Evolutionary conservation across 2,113 vertebrate genomes (phyloP).

Genomic region (Ranitomeya variabilis): DNA sequence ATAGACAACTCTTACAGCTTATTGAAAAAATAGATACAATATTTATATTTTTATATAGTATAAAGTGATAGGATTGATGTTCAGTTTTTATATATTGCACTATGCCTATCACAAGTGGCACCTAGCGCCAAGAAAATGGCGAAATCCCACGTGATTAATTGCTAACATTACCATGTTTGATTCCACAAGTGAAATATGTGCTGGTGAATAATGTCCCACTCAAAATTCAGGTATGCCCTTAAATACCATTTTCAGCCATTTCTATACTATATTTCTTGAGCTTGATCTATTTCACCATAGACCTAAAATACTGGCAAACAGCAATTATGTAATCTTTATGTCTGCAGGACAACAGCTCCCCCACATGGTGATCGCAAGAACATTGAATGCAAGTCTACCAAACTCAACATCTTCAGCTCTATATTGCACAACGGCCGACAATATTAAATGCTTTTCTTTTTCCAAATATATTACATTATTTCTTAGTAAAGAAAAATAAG

Average conservation of each 20-base stretch:
- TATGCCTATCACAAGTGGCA: too few species aligned
- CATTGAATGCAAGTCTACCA: background rate
- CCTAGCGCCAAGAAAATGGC: too few species aligned
- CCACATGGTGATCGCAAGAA: background rate
- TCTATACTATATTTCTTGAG: background rate
- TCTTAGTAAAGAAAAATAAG: too few species aligned
- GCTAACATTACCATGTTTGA: background rate
- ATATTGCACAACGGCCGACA: background rate
- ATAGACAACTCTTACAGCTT: too few species aligned
- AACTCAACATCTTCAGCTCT: background rate
- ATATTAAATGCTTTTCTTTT: background rate
- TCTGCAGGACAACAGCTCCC: constrained; percentile 15
- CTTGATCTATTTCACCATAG: background rate
- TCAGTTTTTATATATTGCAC: too few species aligned
- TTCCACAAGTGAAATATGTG: background rate
- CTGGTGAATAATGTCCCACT: background rate
- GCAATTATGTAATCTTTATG: background rate
- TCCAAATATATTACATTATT: background rate
- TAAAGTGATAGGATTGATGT: too few species aligned
- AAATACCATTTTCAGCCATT: background rate
- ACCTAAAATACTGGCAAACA: background rate
- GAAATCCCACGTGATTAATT: background rate
- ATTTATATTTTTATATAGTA: too few species aligned
- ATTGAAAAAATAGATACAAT: too few species aligned
- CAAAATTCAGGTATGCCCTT: background rate